These are phyloP conservation scores for Seriola dumerili DNA, from an alignment of 2,113 vertebrate genomes.

Conservation along the genomic window DNA sequence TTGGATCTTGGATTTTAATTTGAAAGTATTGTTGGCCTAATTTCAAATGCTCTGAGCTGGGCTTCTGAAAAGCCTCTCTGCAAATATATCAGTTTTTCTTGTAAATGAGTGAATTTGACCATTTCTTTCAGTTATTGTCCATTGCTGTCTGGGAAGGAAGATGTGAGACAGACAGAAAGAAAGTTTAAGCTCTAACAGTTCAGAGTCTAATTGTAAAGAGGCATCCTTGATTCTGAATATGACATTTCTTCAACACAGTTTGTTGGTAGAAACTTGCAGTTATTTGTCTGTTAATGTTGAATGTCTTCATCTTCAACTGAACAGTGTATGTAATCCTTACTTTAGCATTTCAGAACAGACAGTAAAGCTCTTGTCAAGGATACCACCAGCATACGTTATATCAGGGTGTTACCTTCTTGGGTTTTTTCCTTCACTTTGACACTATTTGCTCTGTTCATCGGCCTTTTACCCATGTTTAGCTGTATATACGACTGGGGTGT, in stretches of 20 bases:
- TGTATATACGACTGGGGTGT: slow-evolving; percentile 56
- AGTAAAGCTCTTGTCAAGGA: not conserved
- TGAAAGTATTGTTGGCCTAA: not conserved
- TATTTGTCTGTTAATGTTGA: not conserved
- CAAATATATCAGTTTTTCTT: not conserved
- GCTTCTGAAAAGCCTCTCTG: slow-evolving; percentile 4
- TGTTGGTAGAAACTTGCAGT: not conserved
- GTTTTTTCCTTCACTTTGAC: slow-evolving; percentile 21
- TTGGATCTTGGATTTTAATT: slow-evolving; percentile 7
- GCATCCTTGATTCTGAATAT: slow-evolving; percentile 9
- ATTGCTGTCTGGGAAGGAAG: not conserved
- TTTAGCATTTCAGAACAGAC: not conserved
- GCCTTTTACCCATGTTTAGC: slow-evolving; percentile 43
- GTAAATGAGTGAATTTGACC: not conserved
- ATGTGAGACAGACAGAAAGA: not conserved
- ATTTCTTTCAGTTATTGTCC: not conserved
- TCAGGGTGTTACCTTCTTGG: not conserved
- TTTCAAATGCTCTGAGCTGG: slow-evolving; percentile 12
- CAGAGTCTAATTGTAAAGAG: not conserved
- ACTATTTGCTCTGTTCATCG: slow-evolving; percentile 23
- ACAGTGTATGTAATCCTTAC: slow-evolving; percentile 5
- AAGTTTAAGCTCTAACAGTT: not conserved
- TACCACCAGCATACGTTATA: slow-evolving; percentile 19
- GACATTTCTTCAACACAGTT: slow-evolving; percentile 10
- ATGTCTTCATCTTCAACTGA: slow-evolving; percentile 14